phyloP scores from a whole-genome alignment of 2,888 invertebrate genomes.

The Drosophila macrospina region DNA sequence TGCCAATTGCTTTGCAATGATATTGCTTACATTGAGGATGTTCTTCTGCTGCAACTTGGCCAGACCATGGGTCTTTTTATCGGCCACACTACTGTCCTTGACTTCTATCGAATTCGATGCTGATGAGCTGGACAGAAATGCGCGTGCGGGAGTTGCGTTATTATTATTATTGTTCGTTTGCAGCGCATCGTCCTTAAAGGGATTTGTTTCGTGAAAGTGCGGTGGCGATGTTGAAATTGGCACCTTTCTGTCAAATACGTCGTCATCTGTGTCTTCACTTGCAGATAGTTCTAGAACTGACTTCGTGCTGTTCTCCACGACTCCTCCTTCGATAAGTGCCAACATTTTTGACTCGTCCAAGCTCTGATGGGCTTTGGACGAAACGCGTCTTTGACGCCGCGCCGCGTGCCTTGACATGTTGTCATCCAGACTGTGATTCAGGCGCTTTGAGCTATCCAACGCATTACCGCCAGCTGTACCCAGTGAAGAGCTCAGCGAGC shows the following conservation, averaged over 20 bases:
- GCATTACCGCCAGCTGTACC: conserved; percentile 52
- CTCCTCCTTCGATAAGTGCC: conserved; percentile 78
- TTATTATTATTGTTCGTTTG: conserved; percentile 36
- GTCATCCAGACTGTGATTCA: conserved; percentile 92
- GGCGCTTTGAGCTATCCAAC: conserved; percentile 87
- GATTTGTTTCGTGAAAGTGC: conserved; percentile 84
- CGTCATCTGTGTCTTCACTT: conserved; percentile 74
- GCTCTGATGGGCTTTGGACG: conserved; percentile 89
- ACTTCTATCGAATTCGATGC: conserved; percentile 55
- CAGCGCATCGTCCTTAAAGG: conserved; percentile 81
- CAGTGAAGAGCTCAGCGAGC: conserved; percentile 84
- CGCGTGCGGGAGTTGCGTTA: conserved; percentile 37
- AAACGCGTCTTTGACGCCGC: conserved; percentile 81
- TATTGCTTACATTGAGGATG: conserved; percentile 82
- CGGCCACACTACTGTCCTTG: conserved; percentile 4
- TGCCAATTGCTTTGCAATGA: conserved; percentile 82
- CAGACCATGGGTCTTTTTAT: conserved; percentile 55
- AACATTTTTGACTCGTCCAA: conserved; percentile 88
- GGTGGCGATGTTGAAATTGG: conserved; percentile 53
- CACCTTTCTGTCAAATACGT: conserved; percentile 71
- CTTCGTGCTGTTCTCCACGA: conserved; percentile 49
- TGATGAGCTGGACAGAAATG: conserved; percentile 69
- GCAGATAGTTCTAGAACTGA: conserved; percentile 40
- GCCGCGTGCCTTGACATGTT: conserved; percentile 85
- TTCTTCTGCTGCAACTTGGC: conserved; percentile 80